These are phyloP conservation scores for Clangula hyemalis DNA, from an alignment of 2,797 vertebrate genomes.

Conservation along the genomic window DNA sequence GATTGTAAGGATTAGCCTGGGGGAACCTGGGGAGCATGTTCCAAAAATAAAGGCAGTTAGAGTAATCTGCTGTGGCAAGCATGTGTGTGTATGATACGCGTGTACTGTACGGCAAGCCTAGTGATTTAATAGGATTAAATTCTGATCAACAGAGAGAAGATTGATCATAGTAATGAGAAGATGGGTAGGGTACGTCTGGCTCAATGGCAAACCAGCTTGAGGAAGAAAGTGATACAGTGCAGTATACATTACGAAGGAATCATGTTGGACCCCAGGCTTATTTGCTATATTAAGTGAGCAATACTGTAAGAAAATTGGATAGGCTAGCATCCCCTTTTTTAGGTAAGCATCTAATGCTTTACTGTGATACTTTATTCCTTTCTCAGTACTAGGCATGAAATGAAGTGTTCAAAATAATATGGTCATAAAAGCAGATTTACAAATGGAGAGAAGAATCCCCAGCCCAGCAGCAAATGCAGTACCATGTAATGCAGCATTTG, in stretches of 20 bases:
- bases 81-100: not conserved
- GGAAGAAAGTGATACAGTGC: conserved; percentile 11
- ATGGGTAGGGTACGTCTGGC: not conserved
- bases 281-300: not conserved
- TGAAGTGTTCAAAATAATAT: conserved; percentile 39
- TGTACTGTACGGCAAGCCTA: conserved; percentile 18
- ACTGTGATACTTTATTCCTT: conserved; percentile 11
- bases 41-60: conserved; percentile 52
- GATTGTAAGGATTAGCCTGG: not conserved
- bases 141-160: conserved; percentile 47
- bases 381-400: conserved; percentile 41
- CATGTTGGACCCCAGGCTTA: not conserved
- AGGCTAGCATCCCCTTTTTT: conserved; percentile 15
- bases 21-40: not conserved
- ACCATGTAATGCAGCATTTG: conserved; percentile 24
- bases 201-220: conserved; percentile 4
- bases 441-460: conserved; percentile 30
- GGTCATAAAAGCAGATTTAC: conserved; percentile 46
- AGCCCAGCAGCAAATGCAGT: conserved; percentile 21
- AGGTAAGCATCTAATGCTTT: conserved; percentile 25
- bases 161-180: conserved; percentile 44
- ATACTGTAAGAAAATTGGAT: conserved; percentile 31
- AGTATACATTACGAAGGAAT: not conserved
- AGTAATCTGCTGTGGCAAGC: conserved; percentile 42
- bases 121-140: conserved; percentile 57